Evolutionary conservation across 2,888 invertebrate genomes (phyloP), one percentile per base, ranked within the genome.

Genomic region (Crepidodera aurea): DNA sequence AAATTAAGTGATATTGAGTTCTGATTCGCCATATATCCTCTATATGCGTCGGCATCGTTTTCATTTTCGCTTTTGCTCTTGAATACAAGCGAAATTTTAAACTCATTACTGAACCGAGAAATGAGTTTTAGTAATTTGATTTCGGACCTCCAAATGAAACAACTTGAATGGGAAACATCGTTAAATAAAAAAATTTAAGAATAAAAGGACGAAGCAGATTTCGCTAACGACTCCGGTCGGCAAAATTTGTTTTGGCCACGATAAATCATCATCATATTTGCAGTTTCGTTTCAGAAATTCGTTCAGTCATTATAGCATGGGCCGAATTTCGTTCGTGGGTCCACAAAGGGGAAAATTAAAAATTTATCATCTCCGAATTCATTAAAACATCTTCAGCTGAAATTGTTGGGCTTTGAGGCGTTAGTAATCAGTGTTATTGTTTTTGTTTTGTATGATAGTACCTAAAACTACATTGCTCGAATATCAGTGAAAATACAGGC

Each of bases 251-350:
- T 8, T 44, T 44, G 25, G 12, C 25, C 25, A 2, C 29, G 19
- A 46, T 46, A 46, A 46, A 46, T 46, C 8, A 46, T 46, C 46
- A 13, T 27, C 7, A 12, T 27, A 27, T 46, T 27, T 27, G 27
- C 12, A 46, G 7, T 46, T 46, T 46, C 4, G 10, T 29, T 29
- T 29, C 10, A 29, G 13, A 42, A 42, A 42, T 12, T 22, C 15
- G 27, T 27, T 27, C 12, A 25, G 27, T 46, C 46, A 27, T 25
- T 25, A 46, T 27, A 46, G 2, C 8, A 13, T 15, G 15, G 13
- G 16, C 46, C 16, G 2, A n/a, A 6, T 15, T 25, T 13, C 16
- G 46, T 46, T 46, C 13, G 3, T 15, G 10, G 25, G 7, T 27
- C 2, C 13, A 46, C 25, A 46, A 13, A 46, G 25, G 7, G 8